Evolutionary conservation across 2,888 invertebrate species (phyloP), one percentile per base, ranked within the genome.

Genomic region (Notocelia uddmanniana): DNA sequence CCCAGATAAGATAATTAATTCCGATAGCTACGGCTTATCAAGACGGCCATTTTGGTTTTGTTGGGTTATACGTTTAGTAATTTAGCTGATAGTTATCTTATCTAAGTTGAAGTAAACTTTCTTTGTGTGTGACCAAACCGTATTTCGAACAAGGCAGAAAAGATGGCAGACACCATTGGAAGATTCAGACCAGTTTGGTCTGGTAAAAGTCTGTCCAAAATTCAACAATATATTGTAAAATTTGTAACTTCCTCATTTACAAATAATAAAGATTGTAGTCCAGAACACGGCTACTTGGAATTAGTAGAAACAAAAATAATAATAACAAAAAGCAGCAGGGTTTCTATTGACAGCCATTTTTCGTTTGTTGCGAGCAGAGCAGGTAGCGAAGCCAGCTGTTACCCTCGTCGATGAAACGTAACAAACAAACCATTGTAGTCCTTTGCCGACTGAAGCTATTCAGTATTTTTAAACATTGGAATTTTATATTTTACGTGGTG

Each of bases 381-480:
- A 92, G 93, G 92, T 92, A 92, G 90, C 79, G 77, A 79, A 79
- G 77, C 83, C 89, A 88, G 89, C 87, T 89, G 91, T 87, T 85
- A 85, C 89, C 86, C 85, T 85, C 82, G 74, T 77, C 80, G 82
- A 82, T 81, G 80, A 76, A 85, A 83, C 83, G 85, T 79, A 79
- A 84, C 88, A 87, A 87, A 85, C 87, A 87, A 79, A 81, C 83
- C 80, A 84, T 85, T 89, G 83, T 85, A 77, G 77, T 83, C 81
- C 80, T 78, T 80, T 81, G 80, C 79, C 75, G 81, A 78, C 77
- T 73, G 77, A 79, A 82, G 80, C 81, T 77, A 80, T 77, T 75
- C 79, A 76, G 67, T 75, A 76, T 81, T 83, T 87, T 86, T 84
- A 76, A 74, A 70, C 64, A 71, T 77, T 74, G 15, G 58, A 62